Evolutionary conservation across 2,888 invertebrate genomes (phyloP), one percentile per base, ranked within the genome.

Genomic region (Elegia similella): DNA sequence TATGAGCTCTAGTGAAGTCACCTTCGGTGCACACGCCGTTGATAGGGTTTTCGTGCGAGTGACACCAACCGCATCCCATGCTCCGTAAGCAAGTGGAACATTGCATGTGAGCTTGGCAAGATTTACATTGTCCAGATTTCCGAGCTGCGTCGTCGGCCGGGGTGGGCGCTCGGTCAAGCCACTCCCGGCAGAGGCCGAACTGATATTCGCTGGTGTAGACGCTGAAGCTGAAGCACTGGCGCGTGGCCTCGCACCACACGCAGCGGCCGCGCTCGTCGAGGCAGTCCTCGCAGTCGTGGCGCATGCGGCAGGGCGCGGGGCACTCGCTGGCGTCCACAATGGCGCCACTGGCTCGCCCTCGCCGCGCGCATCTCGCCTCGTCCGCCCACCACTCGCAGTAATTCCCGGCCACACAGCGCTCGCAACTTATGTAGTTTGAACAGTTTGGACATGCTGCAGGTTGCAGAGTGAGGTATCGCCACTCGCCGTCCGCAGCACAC

Each of bases 11-110:
- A 74, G 95, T 95, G 72, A 97, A 98, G 76, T 98, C 97, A 1
- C 98, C 98, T 69, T 95, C 95, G 55, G 96, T 95, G 73, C 98
- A 97, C 17, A 94, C 92, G 0, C 98, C 98, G 63, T 95, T 94
- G 63, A 96, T 97, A 0, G 98, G 98, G 86, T 98, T 98, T 55
- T 95, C 95, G 17, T 94, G 91, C 67, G 96, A 96, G 75, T 97
- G 97, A 80, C 98, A 98, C 98, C 98, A 98, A 7, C 98, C 98
- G 84, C 98, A 98, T 60, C 96, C 96, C 69, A 98, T 93, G 15
- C 96, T 95, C 56, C 95, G 93, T 62, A 98, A 86, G 76, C 98
- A 98, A 6, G 94, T 92, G 0, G 95, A 93, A 75, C 97, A 97
- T 72, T 96, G 95, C 0, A 91, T 86, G 73, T 96, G 95, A 29